Conservation (phyloP, 2,113 vertebrate species). For the Cinclus cinclus region DNA sequence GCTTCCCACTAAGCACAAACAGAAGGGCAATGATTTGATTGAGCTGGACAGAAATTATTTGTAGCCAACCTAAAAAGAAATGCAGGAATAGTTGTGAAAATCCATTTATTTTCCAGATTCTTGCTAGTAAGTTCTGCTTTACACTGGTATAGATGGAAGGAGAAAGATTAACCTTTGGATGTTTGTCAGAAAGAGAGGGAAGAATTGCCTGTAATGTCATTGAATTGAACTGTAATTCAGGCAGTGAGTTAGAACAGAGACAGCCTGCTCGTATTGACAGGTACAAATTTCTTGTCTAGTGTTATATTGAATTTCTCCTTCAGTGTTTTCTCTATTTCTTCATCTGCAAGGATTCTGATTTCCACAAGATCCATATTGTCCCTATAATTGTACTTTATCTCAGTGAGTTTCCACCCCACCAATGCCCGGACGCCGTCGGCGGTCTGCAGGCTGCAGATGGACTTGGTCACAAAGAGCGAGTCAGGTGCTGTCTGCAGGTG, state of each 20-base stretch:
- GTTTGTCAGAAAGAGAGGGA: neutral
- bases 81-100: neutral
- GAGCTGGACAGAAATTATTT: neutral
- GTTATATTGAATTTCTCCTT: conserved; percentile 77
- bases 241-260: conserved; percentile 47
- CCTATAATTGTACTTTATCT: conserved; percentile 77
- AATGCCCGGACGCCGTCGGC: conserved; percentile 72
- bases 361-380: conserved; percentile 76
- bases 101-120: conserved; percentile 6
- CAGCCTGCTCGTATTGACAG: conserved; percentile 36
- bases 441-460: conserved; percentile 84
- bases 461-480: conserved; percentile 78
- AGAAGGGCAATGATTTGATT: neutral
- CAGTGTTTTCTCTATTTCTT: conserved; percentile 77
- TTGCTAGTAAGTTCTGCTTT: neutral
- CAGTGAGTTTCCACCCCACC: conserved; percentile 78
- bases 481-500: conserved; percentile 72
- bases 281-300: conserved; percentile 75
- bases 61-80: neutral
- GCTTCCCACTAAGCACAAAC: neutral
- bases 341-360: conserved; percentile 72
- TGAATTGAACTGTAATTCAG: neutral
- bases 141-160: neutral
- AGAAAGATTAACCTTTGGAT: conserved; percentile 14
- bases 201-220: neutral